Conservation (phyloP, 2,888 invertebrate species). For the Meganola albula region DNA sequence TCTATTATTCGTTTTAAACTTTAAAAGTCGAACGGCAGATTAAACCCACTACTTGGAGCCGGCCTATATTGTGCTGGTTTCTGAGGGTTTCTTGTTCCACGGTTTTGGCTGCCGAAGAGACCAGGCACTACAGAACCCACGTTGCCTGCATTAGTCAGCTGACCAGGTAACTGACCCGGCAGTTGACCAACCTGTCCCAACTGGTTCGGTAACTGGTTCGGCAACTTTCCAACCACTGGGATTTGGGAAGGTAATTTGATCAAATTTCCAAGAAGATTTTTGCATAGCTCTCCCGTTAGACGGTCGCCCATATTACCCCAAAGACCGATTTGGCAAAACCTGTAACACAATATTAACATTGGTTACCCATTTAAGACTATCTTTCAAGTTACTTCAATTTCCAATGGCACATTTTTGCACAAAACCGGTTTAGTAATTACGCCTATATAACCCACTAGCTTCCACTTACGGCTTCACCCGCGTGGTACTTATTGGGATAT, state of each 20-base stretch:
- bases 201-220: conserved; percentile 2
- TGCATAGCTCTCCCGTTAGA: conserved; percentile 75
- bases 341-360: too few species aligned
- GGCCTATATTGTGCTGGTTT: background rate
- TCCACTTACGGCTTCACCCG: too few species aligned
- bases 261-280: conserved; percentile 49
- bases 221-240: conserved; percentile 7
- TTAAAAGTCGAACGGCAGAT: background rate
- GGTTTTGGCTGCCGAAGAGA: background rate
- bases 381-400: too few species aligned
- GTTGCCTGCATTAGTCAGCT: background rate
- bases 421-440: too few species aligned
- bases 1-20: too few species aligned
- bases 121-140: background rate
- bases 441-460: too few species aligned
- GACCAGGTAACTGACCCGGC: background rate
- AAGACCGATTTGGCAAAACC: conserved; percentile 82
- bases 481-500: too few species aligned
- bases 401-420: too few species aligned
- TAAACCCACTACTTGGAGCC: background rate
- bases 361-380: too few species aligned
- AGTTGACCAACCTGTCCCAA: conserved; percentile 1
- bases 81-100: background rate
- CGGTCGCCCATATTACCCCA: conserved; percentile 81
- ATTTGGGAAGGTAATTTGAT: conserved; percentile 25